Evolutionary conservation across 1,140 invertebrate genomes (phyloP), one percentile per base, ranked within the genome.

Genomic region (Hypsibius dujardini): DNA sequence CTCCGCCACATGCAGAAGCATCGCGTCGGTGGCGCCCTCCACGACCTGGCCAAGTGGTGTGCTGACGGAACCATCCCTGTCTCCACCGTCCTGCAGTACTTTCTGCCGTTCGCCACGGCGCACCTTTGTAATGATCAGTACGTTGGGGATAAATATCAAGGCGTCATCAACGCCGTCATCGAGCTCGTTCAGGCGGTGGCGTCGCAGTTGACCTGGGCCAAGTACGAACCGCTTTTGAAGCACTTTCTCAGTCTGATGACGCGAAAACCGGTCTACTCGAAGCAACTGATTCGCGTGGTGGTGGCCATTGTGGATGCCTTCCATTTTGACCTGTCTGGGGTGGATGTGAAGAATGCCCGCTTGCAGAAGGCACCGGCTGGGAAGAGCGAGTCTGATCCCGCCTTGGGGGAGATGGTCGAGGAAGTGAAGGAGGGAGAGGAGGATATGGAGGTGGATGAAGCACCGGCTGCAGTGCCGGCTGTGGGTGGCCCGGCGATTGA

Each of bases 251-350:
- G 82, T 42, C 86, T 88, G 79, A 79, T 95, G 74, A 82, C 86
- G 2, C 81, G 81, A 56, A 84, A 85, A 1, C 74, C 85, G 0
- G 86, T 88, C 15, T 86, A 87, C 79, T 90, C 94, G 76, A 91
- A 89, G 77, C 87, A 80, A 50, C 71, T 77, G 50, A 74, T 80
- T 70, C 77, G 76, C 74, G 84, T 95, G 59, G 81, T 94, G 28
- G 86, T 91, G 0, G 84, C 84, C 1, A 87, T 97, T 71, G 80
- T 98, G 46, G 89, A 95, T 79, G 85, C 87, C 1, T 98, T 96
- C 77, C 92, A 97, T 80, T 97, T 89, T 80, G 89, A 95, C 83
- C 79, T 95, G 46, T 67, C 62, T 85, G 84, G 0, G 85, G 73
- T 70, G 67, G 46, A 69, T 47, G 7, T 45, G 42, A 76, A 76